Percentiles rank a stretch among this genome's conserved stretches.
phyloP scores from a whole-genome alignment of 2,113 vertebrate genomes.

The Forbesichthys agassizii region DNA sequence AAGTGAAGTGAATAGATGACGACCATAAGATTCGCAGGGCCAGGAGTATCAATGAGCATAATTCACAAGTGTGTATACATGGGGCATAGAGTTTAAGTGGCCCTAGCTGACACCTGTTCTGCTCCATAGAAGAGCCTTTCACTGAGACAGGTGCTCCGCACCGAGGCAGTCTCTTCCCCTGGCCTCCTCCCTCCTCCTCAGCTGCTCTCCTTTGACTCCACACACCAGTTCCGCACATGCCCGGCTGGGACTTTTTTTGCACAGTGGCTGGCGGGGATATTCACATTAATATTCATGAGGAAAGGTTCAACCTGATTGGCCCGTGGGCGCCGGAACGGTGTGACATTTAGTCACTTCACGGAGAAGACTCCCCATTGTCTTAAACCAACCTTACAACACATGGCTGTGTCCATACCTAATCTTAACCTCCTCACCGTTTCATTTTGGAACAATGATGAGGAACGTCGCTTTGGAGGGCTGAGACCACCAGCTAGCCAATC shows the following conservation, averaged over 20 bases:
- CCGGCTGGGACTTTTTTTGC: slow-evolving; percentile 28
- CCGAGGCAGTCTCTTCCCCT: slow-evolving; percentile 20
- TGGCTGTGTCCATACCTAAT: no score
- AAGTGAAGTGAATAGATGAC: slow-evolving; percentile 38
- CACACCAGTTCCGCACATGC: slow-evolving; percentile 67
- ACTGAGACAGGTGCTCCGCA: slow-evolving; percentile 75
- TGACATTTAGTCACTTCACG: no score
- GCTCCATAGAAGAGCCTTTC: slow-evolving; percentile 75
- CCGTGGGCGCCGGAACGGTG: no score
- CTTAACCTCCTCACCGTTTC: no score
- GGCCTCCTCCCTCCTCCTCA: slow-evolving; percentile 46
- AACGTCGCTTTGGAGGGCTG: no score
- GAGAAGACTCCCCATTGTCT: no score
- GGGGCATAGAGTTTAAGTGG: slow-evolving; percentile 61
- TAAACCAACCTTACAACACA: no score
- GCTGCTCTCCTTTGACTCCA: slow-evolving; percentile 66
- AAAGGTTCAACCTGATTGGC: no score
- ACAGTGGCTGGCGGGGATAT: no score
- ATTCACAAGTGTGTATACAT: slow-evolving; percentile 50
- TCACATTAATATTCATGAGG: no score
- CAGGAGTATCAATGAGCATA: slow-evolving; percentile 55
- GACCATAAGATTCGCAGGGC: slow-evolving; percentile 58
- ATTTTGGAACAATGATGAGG: no score
- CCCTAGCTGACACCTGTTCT: slow-evolving; percentile 75
- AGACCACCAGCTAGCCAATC: no score